Evolutionary conservation across 2,888 invertebrate species (phyloP).

Genomic region (Epicampocera succincta): DNA sequence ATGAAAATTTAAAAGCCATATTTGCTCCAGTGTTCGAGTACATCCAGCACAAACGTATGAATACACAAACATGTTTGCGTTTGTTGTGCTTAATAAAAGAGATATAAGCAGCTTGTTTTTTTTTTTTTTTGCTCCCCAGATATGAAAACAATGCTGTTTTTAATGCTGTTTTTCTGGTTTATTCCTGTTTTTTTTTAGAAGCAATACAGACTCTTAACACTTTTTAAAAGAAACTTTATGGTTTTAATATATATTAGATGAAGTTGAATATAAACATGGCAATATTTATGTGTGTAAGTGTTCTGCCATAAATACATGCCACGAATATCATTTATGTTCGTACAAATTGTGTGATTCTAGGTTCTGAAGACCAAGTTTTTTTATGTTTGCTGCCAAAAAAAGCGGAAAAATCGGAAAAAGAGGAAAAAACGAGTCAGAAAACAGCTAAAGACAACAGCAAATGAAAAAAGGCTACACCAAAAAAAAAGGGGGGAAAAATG

Average conservation of each 20-base stretch:
- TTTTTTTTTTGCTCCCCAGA: too few relatives aligned
- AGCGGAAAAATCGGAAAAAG: conserved; percentile 1
- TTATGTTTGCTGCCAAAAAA: conserved; percentile 61
- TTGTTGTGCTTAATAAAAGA: too few relatives aligned
- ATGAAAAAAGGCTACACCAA: conserved; percentile 12
- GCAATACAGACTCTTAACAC: conserved; percentile 47
- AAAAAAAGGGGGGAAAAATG: conserved; percentile 23
- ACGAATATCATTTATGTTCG: neutral
- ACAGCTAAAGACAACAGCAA: conserved; percentile 24
- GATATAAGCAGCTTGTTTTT: neutral
- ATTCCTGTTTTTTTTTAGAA: conserved; percentile 4
- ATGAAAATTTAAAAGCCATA: conserved; percentile 33
- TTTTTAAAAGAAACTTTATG: conserved; percentile 51
- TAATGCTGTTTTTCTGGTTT: conserved; percentile 11
- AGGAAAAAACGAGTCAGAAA: conserved; percentile 2
- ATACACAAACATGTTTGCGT: conserved; percentile 19
- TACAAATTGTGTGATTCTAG: conserved; percentile 27
- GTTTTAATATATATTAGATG: conserved; percentile 52
- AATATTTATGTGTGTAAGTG: neutral
- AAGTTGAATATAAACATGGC: conserved; percentile 20
- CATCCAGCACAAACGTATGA: neutral
- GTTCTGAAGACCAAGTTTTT: conserved; percentile 47
- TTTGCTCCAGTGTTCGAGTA: neutral
- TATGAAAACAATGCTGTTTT: conserved; percentile 4
- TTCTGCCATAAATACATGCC: neutral